Conservation (phyloP, 2,888 invertebrate species). For the Drosophila subsilvestris region DNA sequence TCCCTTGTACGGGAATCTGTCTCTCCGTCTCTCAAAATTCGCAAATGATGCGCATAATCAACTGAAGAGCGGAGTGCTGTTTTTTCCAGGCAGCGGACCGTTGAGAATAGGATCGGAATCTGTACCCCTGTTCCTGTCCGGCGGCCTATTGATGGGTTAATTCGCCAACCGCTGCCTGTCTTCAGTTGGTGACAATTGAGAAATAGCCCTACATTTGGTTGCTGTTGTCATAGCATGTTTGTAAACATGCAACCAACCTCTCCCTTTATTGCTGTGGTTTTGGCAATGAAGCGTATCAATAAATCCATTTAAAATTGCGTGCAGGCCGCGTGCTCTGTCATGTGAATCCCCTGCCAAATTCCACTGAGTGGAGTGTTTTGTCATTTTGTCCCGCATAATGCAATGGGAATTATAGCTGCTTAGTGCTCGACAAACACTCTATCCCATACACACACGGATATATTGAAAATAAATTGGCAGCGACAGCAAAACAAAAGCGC, state of each 20-base stretch:
- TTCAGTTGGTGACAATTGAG: constrained; percentile 77
- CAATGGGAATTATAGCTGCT: constrained; percentile 77
- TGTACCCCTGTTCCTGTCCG: not conserved
- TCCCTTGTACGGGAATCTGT: constrained; percentile 2
- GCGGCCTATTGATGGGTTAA: constrained; percentile 72
- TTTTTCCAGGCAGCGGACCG: constrained; percentile 66
- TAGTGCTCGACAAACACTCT: constrained; percentile 50
- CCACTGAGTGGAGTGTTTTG: constrained; percentile 55
- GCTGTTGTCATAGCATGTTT: constrained; percentile 68
- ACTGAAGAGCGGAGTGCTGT: constrained; percentile 40
- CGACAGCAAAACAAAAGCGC: constrained; percentile 73
- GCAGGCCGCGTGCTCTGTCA: constrained; percentile 59
- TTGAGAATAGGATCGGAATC: not conserved
- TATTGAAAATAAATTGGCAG: constrained; percentile 74
- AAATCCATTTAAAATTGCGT: constrained; percentile 79
- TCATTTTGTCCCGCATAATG: constrained; percentile 65
- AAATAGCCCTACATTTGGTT: constrained; percentile 73
- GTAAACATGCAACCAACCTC: constrained; percentile 68
- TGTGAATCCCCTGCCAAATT: constrained; percentile 17
- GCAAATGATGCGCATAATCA: constrained; percentile 82
- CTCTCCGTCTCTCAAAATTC: constrained; percentile 76
- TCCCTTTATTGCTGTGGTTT: constrained; percentile 45
- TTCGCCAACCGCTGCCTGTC: constrained; percentile 51
- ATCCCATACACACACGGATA: constrained; percentile 30
- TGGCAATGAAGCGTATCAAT: constrained; percentile 73